Percentiles rank a stretch among this genome's conserved stretches.
Conservation (phyloP, 2,797 vertebrate species). For the Sphenodon punctatus region DNA sequence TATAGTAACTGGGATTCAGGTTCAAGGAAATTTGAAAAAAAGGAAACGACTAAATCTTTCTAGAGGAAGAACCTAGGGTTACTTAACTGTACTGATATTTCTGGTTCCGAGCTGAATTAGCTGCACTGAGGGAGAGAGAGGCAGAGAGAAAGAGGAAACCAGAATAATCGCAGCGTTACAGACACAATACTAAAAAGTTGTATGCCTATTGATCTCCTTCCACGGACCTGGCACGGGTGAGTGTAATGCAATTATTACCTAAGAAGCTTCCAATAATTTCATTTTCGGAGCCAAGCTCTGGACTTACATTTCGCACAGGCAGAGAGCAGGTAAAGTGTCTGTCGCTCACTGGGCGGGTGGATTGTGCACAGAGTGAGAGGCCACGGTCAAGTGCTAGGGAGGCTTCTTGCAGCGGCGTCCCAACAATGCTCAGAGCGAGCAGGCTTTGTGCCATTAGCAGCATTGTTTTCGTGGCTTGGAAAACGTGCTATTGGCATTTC, state of each 20-base stretch:
- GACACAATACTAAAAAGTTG: slow-evolving; percentile 20
- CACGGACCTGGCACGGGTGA: slow-evolving; percentile 23
- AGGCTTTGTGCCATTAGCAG: slow-evolving; percentile 42
- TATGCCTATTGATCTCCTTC: slow-evolving; percentile 4
- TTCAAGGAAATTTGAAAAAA: no score
- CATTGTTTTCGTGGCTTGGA: background rate
- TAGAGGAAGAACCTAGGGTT: slow-evolving; percentile 18
- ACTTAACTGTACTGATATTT: slow-evolving; percentile 7
- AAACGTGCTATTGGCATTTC: slow-evolving; percentile 35
- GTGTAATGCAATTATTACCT: slow-evolving; percentile 45
- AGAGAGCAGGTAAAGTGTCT: slow-evolving; percentile 49
- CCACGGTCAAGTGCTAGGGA: slow-evolving; percentile 35
- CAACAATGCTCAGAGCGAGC: slow-evolving; percentile 1
- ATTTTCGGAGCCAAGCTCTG: slow-evolving; percentile 39
- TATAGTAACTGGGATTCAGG: slow-evolving; percentile 28
- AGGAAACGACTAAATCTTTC: no score
- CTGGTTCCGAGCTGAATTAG: slow-evolving; percentile 15
- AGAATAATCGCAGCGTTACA: background rate
- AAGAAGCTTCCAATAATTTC: slow-evolving; percentile 35
- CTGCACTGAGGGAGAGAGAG: slow-evolving; percentile 17
- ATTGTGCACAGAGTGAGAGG: slow-evolving; percentile 45
- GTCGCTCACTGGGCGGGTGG: slow-evolving; percentile 30
- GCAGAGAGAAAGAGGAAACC: slow-evolving; percentile 9
- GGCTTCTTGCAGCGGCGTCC: slow-evolving; percentile 15
- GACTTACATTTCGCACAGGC: slow-evolving; percentile 45